A percentile compares a stretch with the other conserved stretches of the same genome.
Conservation (phyloP, 2,888 invertebrate genomes). For the Drosophila kuntzei region DNA sequence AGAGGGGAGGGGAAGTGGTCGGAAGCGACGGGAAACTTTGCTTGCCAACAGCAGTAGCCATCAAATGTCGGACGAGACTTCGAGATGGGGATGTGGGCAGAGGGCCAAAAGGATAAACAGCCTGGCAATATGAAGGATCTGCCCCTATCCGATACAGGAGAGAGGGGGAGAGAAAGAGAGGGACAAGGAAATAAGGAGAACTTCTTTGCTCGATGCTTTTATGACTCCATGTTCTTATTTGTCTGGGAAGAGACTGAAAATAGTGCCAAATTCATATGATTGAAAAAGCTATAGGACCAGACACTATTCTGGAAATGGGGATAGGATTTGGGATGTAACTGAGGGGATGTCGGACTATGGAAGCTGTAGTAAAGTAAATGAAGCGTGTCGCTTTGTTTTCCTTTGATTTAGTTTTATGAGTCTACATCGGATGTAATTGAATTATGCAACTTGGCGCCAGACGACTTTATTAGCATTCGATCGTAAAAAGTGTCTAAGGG, state of each 20-base stretch:
- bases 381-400: slow-evolving; percentile 84
- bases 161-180: slow-evolving; percentile 1
- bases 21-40: slow-evolving; percentile 73
- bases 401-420: slow-evolving; percentile 85
- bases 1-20: slow-evolving; percentile 19
- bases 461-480: slow-evolving; percentile 85
- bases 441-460: slow-evolving; percentile 84
- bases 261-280: slow-evolving; percentile 54
- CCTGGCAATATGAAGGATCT: slow-evolving; percentile 54
- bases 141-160: slow-evolving; percentile 11
- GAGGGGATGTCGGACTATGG: slow-evolving; percentile 16
- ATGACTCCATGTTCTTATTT: slow-evolving; percentile 46
- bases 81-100: slow-evolving; percentile 37
- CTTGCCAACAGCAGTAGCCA: slow-evolving; percentile 50
- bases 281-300: slow-evolving; percentile 31
- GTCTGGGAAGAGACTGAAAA: slow-evolving; percentile 46
- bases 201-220: slow-evolving; percentile 54
- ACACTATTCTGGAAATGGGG: slow-evolving; percentile 29
- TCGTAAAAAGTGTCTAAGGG: slow-evolving; percentile 65
- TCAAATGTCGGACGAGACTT: slow-evolving; percentile 56
- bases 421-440: slow-evolving; percentile 85
- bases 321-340: slow-evolving; percentile 35
- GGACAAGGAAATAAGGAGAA: slow-evolving; percentile 32
- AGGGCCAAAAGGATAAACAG: slow-evolving; percentile 54
- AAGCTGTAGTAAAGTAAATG: slow-evolving; percentile 78